These are phyloP conservation scores for Peromyscus eremicus DNA, from an alignment of 2,797 vertebrate species.

Conservation along the genomic window DNA sequence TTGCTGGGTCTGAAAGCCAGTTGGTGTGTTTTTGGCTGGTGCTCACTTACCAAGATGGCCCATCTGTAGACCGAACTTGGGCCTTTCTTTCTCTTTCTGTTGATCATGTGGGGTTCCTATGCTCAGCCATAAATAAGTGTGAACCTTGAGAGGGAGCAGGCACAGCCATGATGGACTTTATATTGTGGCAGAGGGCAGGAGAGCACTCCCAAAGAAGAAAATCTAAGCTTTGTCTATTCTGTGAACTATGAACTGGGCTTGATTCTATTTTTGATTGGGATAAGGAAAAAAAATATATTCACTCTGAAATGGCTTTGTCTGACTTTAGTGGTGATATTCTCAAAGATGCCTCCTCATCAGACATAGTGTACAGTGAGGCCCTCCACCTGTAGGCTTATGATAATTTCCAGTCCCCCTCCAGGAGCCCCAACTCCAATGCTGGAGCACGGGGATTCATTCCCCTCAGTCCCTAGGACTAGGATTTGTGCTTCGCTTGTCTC, in stretches of 20 bases:
- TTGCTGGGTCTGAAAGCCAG: background rate
- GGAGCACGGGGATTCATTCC: background rate
- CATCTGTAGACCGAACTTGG: background rate
- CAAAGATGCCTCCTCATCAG: background rate
- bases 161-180: background rate
- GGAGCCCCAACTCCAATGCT: background rate
- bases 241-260: background rate
- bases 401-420: background rate
- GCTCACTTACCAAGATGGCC: background rate
- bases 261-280: background rate
- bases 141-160: background rate
- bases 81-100: background rate
- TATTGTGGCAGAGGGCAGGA: background rate
- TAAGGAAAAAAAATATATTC: background rate
- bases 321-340: background rate
- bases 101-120: fast-evolving
- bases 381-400: background rate
- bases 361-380: background rate
- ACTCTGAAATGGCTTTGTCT: background rate
- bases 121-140: fast-evolving
- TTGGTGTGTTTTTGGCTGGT: background rate
- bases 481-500: background rate
- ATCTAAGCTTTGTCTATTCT: background rate
- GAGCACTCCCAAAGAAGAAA: background rate
- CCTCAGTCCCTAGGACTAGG: background rate